Evolutionary conservation across 2,113 vertebrate genomes (phyloP), one percentile per base, ranked within the genome.

Genomic region (Deroptyus accipitrinus): DNA sequence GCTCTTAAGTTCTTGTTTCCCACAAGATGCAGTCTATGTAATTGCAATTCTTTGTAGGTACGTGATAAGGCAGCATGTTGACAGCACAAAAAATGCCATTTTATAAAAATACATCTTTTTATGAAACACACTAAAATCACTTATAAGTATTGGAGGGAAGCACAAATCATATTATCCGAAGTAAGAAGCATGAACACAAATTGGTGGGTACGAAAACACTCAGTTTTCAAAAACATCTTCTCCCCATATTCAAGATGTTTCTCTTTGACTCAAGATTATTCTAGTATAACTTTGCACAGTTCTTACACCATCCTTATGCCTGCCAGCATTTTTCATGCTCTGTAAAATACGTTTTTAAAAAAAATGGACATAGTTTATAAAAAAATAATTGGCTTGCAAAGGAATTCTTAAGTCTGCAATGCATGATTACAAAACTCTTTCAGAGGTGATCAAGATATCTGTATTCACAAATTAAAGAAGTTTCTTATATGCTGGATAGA

Each of bases 1-100:
- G 49, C 46, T 57, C 81, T 17, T 2, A 39, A 68, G 2, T 18
- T 79, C 57, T 46, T 70, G 13, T 72, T 89, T 75, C n/a, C 48
- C 17, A 5, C 0, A 0, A 67, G 41, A 78, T 44, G 62, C 7
- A 31, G 68, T 2, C 1, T 14, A 30, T 1, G 8, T 17, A 64
- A 83, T 20, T 25, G 13, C 37, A 87, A 16, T 11, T 79, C 42
- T 52, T 61, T 22, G 9, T 46, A 63, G 2, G 5, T 2, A 80
- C 9, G 20, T 27, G 13, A 74, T 74, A 74, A 54, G 74, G 17
- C 28, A 67, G 24, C 39, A 23, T 0, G 0, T n/a, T n/a, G 66
- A 22, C 13, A 86, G 48, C 31, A 76, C 14, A 77, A 31, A 28
- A 49, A 88, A 74, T 13, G 3, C 0, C 22, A 5, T 62, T 83